phyloP scores from a whole-genome alignment of 2,888 invertebrate genomes.

The Chesias legatella region DNA sequence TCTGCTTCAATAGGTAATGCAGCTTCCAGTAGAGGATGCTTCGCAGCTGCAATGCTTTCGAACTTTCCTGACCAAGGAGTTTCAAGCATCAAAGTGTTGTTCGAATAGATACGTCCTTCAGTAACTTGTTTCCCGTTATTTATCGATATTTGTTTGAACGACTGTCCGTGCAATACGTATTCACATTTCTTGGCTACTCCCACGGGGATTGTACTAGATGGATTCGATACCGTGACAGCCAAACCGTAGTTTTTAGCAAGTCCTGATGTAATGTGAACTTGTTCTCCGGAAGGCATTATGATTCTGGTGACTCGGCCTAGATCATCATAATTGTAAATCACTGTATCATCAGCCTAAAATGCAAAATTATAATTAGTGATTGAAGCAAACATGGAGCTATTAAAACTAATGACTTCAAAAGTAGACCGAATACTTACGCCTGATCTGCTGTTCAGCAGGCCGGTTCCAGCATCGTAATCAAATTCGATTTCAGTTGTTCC shows the following conservation, averaged over 20 bases:
- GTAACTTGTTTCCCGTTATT: constrained; percentile 86
- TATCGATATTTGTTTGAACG: constrained; percentile 84
- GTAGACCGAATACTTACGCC: constrained; percentile 85
- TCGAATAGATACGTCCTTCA: constrained; percentile 87
- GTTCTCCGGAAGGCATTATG: constrained; percentile 95
- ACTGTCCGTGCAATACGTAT: constrained; percentile 82
- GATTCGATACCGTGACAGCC: constrained; percentile 85
- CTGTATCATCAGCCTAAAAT: constrained; percentile 89
- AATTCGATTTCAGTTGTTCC: constrained; percentile 93
- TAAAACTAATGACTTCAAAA: too few species aligned
- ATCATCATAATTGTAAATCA: constrained; percentile 94
- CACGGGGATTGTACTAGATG: constrained; percentile 75
- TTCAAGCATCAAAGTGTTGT: constrained; percentile 88
- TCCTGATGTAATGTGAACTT: constrained; percentile 88
- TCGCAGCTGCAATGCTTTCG: constrained; percentile 87
- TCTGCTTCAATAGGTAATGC: constrained; percentile 93
- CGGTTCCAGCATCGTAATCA: constrained; percentile 94
- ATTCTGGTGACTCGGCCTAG: constrained; percentile 92
- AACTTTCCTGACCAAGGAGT: constrained; percentile 88
- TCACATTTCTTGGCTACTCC: constrained; percentile 80
- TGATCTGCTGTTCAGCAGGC: constrained; percentile 91
- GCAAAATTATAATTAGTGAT: neutral
- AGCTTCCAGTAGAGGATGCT: constrained; percentile 91
- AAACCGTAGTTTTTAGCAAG: constrained; percentile 88
- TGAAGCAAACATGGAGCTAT: too few species aligned